A percentile compares a stretch with the other conserved stretches of the same genome.
Conservation (phyloP, 1,140 invertebrate species). For the Solen grandis region DNA sequence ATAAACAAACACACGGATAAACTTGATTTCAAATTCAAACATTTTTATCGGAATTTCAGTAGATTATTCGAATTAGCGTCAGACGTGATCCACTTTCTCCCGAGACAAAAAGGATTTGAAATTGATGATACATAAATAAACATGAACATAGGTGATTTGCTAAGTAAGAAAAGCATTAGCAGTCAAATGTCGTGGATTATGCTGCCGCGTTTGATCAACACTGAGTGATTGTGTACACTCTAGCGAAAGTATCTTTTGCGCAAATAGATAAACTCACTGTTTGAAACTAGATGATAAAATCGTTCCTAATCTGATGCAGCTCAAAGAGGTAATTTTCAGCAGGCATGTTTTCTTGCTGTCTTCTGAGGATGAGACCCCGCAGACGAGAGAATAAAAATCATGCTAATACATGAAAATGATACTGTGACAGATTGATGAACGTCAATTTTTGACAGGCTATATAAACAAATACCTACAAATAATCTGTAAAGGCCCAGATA, state of each 20-base stretch:
- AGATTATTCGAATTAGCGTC: slow-evolving; percentile 58
- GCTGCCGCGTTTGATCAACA: not conserved
- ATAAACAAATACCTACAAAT: too few relatives aligned
- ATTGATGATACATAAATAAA: slow-evolving; percentile 54
- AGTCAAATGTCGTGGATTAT: slow-evolving; percentile 23
- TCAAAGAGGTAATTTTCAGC: too few relatives aligned
- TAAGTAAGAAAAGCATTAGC: slow-evolving; percentile 52
- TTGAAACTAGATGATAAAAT: too few relatives aligned
- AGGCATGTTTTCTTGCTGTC: too few relatives aligned
- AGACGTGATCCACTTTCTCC: slow-evolving; percentile 50
- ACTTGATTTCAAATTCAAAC: slow-evolving; percentile 58
- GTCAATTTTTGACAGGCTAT: too few relatives aligned
- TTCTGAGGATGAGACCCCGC: too few relatives aligned
- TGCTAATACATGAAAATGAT: too few relatives aligned
- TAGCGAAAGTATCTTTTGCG: not conserved
- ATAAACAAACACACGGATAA: slow-evolving; percentile 57
- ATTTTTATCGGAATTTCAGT: slow-evolving; percentile 56
- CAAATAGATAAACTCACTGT: not conserved
- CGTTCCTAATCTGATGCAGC: too few relatives aligned
- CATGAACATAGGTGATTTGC: slow-evolving; percentile 53
- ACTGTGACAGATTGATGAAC: too few relatives aligned
- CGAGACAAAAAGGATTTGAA: slow-evolving; percentile 55
- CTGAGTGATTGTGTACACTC: not conserved
- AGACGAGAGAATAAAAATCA: too few relatives aligned
- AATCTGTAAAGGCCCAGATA: too few relatives aligned